Evolutionary conservation across 2,888 invertebrate species (phyloP).

Genomic region (Sisyra nigra): DNA sequence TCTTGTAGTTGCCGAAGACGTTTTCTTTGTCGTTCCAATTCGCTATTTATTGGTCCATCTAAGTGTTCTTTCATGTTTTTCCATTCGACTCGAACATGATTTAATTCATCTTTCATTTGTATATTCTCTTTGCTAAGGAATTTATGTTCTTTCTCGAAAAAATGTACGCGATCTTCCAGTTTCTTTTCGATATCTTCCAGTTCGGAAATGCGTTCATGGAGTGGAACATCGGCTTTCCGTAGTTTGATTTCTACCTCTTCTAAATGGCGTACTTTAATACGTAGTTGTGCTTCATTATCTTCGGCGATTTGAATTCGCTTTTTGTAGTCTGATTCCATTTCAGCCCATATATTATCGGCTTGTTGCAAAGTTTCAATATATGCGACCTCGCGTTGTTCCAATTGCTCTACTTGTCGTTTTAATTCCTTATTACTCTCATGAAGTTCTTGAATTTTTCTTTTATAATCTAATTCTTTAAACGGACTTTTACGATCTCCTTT

Average conservation of each 20-base stretch:
- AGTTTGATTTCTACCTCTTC: constrained; percentile 26
- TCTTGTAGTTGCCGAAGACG: constrained; percentile 28
- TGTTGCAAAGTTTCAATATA: constrained; percentile 55
- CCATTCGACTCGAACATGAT: constrained; percentile 21
- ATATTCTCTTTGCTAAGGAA: constrained; percentile 20
- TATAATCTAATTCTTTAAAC: constrained; percentile 26
- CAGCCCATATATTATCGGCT: constrained; percentile 55
- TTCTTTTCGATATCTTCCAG: constrained; percentile 40
- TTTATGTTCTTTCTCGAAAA: constrained; percentile 16
- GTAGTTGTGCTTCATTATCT: constrained; percentile 30
- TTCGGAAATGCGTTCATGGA: constrained; percentile 35
- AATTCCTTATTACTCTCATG: constrained; percentile 38
- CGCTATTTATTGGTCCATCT: constrained; percentile 19
- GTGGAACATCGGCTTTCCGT: constrained; percentile 31
- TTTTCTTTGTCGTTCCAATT: constrained; percentile 25
- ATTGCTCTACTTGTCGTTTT: constrained; percentile 40
- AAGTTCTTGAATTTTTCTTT: constrained; percentile 33
- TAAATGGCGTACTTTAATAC: constrained; percentile 37
- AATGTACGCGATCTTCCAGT: constrained; percentile 18
- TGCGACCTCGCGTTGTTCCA: constrained; percentile 46
- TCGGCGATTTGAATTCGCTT: constrained; percentile 35
- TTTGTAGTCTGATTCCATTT: constrained; percentile 47
- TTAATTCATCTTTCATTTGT: constrained; percentile 20
- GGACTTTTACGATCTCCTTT: background rate
- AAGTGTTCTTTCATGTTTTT: constrained; percentile 22